Base-by-base conservation (phyloP, 2,113 vertebrate species). In the Onychostruthus taczanowskii region DNA sequence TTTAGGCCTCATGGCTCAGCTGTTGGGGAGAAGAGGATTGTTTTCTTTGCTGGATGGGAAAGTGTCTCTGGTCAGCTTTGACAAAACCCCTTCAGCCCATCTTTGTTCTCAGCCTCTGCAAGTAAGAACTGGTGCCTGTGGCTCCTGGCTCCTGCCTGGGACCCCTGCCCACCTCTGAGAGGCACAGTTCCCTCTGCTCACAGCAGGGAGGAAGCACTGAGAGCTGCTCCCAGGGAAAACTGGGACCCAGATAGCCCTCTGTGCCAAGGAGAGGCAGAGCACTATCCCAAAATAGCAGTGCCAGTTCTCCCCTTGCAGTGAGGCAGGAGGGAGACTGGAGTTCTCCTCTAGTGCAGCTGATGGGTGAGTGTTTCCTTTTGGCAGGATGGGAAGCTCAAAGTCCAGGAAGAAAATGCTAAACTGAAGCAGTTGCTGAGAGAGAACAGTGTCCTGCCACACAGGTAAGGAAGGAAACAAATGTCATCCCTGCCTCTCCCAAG, bases 331-430 rank as follows among this genome's bases (percentile, higher is more conserved):
- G 73, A 55, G 76, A 17, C 17, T 4, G 18, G 21, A 49, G 17
- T 27, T 22, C 11, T 23, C 10, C 1, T 22, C 2, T 6, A 3
- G 53, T 23, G 46, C 61, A 18, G 2, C 81, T 95, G 69, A 89
- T n/a, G 31, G 28, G 26, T 58, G 19, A 50, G 16, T n/a, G 24
- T 94, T 95, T 87, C 44, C 58, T 97, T 93, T 96, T 89, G 88
- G 69, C 97, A 98, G 98, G 97, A 97, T 31, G 96, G 87, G 56
- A 97, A 97, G 77, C 92, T 94, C 10, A 95, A 87, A 28, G 93
- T 78, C 68, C 97, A 91, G 86, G 98, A 98, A 63, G 98, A 98
- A 91, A 98, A 95, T 7, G 68, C 96, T 26, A 97, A 97, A 81
- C n/a, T 91, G 22, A 95, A 91, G 46, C 85, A 87, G 12, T 62